Base-by-base conservation (phyloP, 2,113 vertebrate genomes). In the Piaya cayana region DNA sequence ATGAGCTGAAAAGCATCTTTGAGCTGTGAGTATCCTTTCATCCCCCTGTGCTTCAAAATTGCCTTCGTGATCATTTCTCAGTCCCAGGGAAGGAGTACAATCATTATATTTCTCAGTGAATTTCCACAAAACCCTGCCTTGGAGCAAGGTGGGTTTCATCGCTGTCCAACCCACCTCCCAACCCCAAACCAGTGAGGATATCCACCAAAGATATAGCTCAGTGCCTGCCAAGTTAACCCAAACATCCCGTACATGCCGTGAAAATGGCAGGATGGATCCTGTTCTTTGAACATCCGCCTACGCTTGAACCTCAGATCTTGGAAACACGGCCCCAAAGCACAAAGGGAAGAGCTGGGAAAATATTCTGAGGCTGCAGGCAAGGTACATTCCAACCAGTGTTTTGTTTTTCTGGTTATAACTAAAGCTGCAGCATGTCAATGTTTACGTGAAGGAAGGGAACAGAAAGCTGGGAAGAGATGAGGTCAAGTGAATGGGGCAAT, bases 111-210 rank as follows among this genome's bases (percentile, higher is more conserved):
- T 87, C 79, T n/a, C 56, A 34, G 53, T 4, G 8, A 78, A 47
- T 55, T 76, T 58, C 62, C 36, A n/a, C 56, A 90, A 88, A 96
- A 39, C 3, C 27, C 11, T 15, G 4, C 3, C 5, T 36, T 75
- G 13, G 60, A 59, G 30, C 39, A 9, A 26, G 11, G 37, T 29
- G 18, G 5, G 42, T 91, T 58, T 52, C 49, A 45, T 23, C 29
- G 3, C 18, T 20, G 39, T 5, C 36, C 39, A 69, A 67, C 26
- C 26, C 29, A 30, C 18, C 0, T 0, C 62, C 56, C 53, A 37
- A 32, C 36, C 17, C n/a, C 3, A 60, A 82, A n/a, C 5, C 68
- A 34, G 8, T 0, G 0, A 36, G 60, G 19, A 30, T 50, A 34
- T 36, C 56, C 25, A 12, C 12, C 11, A 22, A 12, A 82, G 27